phyloP scores from a whole-genome alignment of 2,888 invertebrate genomes.

The Disparrhopalites patrizii region DNA sequence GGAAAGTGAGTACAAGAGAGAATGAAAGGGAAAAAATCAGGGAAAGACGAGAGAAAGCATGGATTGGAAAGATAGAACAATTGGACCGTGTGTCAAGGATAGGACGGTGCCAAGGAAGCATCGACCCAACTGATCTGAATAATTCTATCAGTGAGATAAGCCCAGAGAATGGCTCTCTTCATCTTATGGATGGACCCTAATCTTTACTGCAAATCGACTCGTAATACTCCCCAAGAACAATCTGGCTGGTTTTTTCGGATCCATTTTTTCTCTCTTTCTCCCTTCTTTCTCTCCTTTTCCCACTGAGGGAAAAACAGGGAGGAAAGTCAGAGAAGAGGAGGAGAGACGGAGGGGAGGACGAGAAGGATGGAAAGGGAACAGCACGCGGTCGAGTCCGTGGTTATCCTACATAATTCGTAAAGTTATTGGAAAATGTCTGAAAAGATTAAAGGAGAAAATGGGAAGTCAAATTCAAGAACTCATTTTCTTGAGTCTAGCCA shows the following conservation, averaged over 20 bases:
- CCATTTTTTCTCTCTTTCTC: slow-evolving; percentile 5
- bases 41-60: not conserved
- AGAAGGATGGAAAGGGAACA: slow-evolving; percentile 19
- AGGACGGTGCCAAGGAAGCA: slow-evolving; percentile 10
- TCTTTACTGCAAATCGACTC: slow-evolving; percentile 49
- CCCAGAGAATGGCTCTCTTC: slow-evolving; percentile 48
- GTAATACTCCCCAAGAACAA: slow-evolving; percentile 48
- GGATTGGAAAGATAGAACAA: slow-evolving; percentile 15
- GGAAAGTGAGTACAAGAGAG: not conserved
- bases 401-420: slow-evolving; percentile 49
- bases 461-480: slow-evolving; percentile 49
- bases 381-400: slow-evolving; percentile 41
- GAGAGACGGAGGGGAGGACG: slow-evolving; percentile 13
- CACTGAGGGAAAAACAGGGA: slow-evolving; percentile 22
- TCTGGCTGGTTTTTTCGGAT: slow-evolving; percentile 33
- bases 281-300: slow-evolving; percentile 15
- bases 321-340: not conserved
- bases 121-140: slow-evolving; percentile 47
- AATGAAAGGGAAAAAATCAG: not conserved
- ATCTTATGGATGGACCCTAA: slow-evolving; percentile 49
- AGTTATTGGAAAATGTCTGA: slow-evolving; percentile 49
- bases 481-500: slow-evolving; percentile 41
- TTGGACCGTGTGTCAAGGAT: slow-evolving; percentile 10
- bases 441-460: slow-evolving; percentile 49
- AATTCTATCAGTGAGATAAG: slow-evolving; percentile 49